These are phyloP conservation scores for Stichodactyla helianthus DNA, from an alignment of 64 coral and sea anemone species.

Conservation along the genomic window DNA sequence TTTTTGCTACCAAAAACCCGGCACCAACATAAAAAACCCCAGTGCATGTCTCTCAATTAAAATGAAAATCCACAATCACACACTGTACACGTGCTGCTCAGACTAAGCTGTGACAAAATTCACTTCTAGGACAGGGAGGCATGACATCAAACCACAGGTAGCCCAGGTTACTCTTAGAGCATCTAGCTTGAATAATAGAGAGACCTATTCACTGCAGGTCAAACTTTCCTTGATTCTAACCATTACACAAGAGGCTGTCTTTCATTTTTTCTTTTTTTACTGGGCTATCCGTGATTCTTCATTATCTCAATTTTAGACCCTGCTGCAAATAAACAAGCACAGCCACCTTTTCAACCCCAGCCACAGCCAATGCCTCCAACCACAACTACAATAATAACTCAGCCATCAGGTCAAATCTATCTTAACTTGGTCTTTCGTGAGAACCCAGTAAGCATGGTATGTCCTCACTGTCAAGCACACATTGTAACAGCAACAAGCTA, in stretches of 20 bases:
- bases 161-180: no score
- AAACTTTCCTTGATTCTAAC: no score
- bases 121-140: no score
- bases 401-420: conserved; percentile 11
- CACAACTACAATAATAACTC: conserved; percentile 67
- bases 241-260: background rate
- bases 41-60: no score
- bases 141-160: no score
- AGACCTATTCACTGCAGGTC: no score
- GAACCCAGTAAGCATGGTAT: conserved; percentile 76
- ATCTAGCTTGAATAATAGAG: no score
- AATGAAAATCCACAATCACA: no score
- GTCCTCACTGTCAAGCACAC: conserved; percentile 84
- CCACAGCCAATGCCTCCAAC: conserved; percentile 15
- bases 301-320: conserved; percentile 7
- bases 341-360: conserved; percentile 19
- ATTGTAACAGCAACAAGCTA: conserved; percentile 75
- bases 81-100: no score
- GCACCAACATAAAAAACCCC: no score
- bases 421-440: conserved; percentile 63
- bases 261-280: background rate
- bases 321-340: conserved; percentile 14
- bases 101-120: no score
- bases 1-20: no score
- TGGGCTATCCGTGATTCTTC: background rate